Percentiles rank a stretch among this genome's conserved stretches.
phyloP scores from a whole-genome alignment of 2,797 vertebrate genomes.

The Nyctibius grandis region DNA sequence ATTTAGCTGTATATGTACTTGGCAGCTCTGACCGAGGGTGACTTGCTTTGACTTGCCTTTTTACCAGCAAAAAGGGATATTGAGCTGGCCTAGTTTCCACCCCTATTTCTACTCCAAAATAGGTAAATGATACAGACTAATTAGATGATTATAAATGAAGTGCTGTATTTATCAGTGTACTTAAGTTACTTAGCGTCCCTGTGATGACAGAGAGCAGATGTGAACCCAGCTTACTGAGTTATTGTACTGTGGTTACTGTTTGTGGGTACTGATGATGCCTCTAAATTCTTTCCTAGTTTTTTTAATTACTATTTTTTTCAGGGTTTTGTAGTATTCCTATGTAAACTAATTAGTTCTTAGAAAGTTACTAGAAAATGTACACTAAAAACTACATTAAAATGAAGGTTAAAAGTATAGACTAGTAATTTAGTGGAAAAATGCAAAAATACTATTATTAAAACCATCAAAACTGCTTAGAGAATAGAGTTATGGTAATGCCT shows the following conservation, averaged over 20 bases:
- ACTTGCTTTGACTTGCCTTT: background rate
- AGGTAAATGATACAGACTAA: background rate
- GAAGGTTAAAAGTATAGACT: background rate
- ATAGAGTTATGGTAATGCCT: background rate
- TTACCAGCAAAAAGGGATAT: background rate
- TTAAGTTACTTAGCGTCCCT: background rate
- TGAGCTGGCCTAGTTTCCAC: background rate
- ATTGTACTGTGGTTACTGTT: background rate
- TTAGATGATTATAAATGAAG: background rate
- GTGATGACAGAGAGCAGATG: background rate
- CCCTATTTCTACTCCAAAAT: background rate
- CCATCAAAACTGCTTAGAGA: background rate
- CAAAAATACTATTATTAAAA: background rate
- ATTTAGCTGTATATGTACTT: background rate
- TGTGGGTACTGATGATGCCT: background rate
- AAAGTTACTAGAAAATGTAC: background rate
- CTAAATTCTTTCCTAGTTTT: background rate
- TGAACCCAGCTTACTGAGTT: background rate
- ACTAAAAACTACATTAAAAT: background rate
- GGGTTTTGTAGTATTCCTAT: rapidly evolving
- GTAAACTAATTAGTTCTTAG: background rate
- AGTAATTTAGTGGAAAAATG: background rate
- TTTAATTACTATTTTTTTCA: background rate
- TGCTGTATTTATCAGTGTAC: background rate
- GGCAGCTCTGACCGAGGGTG: background rate